Conservation (phyloP, 2,113 vertebrate genomes). For the Callithrix jacchus region DNA sequence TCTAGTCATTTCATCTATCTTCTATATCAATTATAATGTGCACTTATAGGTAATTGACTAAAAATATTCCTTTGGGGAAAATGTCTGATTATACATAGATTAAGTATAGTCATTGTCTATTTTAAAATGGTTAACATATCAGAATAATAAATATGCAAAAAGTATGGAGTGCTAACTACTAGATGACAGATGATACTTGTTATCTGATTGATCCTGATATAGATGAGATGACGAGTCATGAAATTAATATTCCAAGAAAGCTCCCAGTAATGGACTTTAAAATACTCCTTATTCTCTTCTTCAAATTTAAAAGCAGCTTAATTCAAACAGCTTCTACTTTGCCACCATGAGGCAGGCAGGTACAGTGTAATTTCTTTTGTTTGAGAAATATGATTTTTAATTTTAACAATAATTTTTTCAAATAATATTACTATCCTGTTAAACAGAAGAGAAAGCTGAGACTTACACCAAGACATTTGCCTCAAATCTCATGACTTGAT, state of each 20-base stretch:
- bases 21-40: neutral
- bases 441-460: neutral
- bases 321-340: neutral
- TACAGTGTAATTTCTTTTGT: neutral
- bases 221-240: neutral
- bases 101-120: neutral
- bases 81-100: neutral
- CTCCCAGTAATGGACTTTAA: neutral
- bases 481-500: neutral
- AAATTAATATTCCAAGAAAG: neutral
- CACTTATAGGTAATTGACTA: neutral
- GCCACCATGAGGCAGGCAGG: neutral
- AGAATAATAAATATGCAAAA: neutral
- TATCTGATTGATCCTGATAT: neutral
- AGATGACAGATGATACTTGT: neutral
- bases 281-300: neutral
- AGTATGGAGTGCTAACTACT: neutral
- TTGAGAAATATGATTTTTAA: neutral
- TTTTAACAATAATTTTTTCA: neutral
- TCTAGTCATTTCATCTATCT: neutral
- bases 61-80: neutral
- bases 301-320: neutral
- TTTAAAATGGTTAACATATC: neutral
- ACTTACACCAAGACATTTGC: neutral
- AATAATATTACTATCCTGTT: neutral